Conservation (phyloP, 2,113 vertebrate genomes). For the Triplophysa dalaica region DNA sequence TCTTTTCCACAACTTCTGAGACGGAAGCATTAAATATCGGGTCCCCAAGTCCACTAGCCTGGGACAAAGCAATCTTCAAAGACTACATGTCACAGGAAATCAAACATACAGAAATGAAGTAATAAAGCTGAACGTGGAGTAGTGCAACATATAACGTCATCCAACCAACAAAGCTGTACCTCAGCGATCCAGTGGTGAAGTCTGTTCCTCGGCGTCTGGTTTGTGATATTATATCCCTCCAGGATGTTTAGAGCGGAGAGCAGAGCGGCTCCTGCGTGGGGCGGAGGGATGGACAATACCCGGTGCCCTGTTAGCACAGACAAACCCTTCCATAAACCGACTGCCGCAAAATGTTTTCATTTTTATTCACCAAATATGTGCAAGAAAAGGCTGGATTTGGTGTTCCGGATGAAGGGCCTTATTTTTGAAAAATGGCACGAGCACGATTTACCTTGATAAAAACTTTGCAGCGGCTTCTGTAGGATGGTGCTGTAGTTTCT, state of each 20-base stretch:
- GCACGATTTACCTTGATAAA: slow-evolving; percentile 82
- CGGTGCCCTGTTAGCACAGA: slow-evolving; percentile 78
- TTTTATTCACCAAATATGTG: too few relatives aligned
- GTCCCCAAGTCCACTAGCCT: slow-evolving; percentile 88
- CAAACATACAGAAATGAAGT: not conserved
- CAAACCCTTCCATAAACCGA: too few relatives aligned
- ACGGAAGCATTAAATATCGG: slow-evolving; percentile 81
- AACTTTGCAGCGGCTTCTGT: slow-evolving; percentile 81
- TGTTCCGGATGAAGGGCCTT: too few relatives aligned
- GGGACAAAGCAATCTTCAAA: slow-evolving; percentile 87
- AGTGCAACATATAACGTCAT: too few relatives aligned
- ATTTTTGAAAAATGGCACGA: too few relatives aligned
- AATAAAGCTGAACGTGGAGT: not conserved
- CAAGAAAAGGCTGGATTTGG: too few relatives aligned
- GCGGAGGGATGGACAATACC: slow-evolving; percentile 85
- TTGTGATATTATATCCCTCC: slow-evolving; percentile 91
- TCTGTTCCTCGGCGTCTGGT: slow-evolving; percentile 76
- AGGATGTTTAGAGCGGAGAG: slow-evolving; percentile 93
- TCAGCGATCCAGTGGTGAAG: slow-evolving; percentile 90
- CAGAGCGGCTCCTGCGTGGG: slow-evolving; percentile 87
- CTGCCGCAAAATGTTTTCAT: too few relatives aligned
- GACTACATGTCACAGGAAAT: slow-evolving; percentile 70
- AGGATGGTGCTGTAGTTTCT: slow-evolving; percentile 85
- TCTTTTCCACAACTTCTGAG: slow-evolving; percentile 77
- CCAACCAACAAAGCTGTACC: slow-evolving; percentile 68